phyloP scores from a whole-genome alignment of 2,113 vertebrate species.

The Cavia porcellus region DNA sequence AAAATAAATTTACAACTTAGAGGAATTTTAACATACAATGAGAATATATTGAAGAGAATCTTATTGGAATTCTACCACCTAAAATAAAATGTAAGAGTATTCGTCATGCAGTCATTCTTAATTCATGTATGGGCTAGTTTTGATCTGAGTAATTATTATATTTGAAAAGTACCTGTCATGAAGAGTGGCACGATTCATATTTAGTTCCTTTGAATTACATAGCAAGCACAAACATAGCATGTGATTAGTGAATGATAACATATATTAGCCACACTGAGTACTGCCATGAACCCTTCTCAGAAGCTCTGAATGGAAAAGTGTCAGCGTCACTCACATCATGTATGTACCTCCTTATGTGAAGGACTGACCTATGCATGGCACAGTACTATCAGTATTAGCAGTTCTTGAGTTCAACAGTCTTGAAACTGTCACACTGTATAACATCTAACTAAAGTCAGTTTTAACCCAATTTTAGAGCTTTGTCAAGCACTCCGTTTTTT shows the following conservation, averaged over 20 bases:
- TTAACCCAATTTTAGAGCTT: conserved; percentile 72
- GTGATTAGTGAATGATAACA: not conserved
- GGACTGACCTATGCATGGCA: not conserved
- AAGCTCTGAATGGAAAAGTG: not conserved
- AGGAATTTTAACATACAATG: not conserved
- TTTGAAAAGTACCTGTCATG: not conserved
- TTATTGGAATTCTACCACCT: not conserved
- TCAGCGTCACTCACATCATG: not conserved
- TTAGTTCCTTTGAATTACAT: not conserved
- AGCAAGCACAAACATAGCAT: not conserved
- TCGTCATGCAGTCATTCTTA: not conserved
- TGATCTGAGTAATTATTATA: not conserved
- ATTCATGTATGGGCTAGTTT: not conserved
- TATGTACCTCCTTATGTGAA: not conserved
- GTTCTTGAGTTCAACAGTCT: not conserved
- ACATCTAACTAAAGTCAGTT: conserved; percentile 61
- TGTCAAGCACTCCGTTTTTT: conserved; percentile 18
- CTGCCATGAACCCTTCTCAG: not conserved
- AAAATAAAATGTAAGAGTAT: not conserved
- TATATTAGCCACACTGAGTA: not conserved
- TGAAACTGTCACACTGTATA: not conserved
- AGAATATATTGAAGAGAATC: not conserved
- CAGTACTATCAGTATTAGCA: not conserved
- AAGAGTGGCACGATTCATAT: not conserved
- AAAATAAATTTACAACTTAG: conserved; percentile 15